Conservation (phyloP, 1,140 invertebrate genomes). For the Sipha flava region DNA sequence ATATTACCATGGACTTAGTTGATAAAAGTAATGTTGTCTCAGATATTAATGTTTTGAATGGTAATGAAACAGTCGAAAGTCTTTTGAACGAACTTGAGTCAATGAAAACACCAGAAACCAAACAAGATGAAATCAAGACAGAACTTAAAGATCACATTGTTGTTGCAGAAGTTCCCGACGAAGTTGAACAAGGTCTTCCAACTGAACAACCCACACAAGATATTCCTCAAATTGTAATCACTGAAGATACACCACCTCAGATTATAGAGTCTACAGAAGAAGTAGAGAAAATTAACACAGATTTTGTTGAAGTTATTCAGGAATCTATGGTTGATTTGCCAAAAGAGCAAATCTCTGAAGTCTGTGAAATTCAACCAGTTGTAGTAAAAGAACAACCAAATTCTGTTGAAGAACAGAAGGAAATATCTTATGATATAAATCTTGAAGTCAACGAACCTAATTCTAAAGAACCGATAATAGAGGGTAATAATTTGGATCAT, state of each 20-base stretch:
- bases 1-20: conserved; percentile 3
- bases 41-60: neutral
- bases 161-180: neutral
- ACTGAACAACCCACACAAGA: neutral
- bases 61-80: conserved; percentile 11
- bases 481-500: conserved; percentile 16
- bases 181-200: neutral
- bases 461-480: neutral
- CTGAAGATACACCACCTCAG: neutral
- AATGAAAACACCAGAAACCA: conserved; percentile 23
- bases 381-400: neutral
- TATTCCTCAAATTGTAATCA: neutral
- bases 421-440: neutral
- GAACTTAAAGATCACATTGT: neutral
- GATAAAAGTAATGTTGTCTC: neutral
- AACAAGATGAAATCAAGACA: neutral
- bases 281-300: neutral
- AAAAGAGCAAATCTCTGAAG: neutral
- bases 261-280: neutral
- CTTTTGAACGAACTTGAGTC: conserved; percentile 11
- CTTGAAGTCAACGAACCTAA: neutral
- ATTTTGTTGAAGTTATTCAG: no score
- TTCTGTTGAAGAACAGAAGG: neutral
- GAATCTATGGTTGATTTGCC: neutral
- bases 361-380: neutral